A percentile compares a stretch with the other conserved stretches of the same genome.
These are phyloP conservation scores for Eustalomyia histrio DNA, from an alignment of 2,888 invertebrate genomes.

Conservation along the genomic window DNA sequence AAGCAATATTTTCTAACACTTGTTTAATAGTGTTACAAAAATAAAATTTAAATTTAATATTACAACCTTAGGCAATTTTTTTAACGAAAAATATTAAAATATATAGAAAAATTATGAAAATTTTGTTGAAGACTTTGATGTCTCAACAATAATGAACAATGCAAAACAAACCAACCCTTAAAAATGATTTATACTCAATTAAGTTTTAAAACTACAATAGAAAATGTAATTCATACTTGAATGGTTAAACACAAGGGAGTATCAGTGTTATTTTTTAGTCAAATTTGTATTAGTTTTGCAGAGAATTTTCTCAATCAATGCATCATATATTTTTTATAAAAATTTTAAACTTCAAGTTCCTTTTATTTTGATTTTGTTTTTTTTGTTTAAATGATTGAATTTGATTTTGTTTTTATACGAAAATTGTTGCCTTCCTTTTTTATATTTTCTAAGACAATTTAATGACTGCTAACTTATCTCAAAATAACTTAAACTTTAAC, in stretches of 20 bases:
- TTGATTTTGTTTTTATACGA: no score
- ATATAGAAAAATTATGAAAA: not conserved
- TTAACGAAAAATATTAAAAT: not conserved
- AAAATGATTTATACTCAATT: constrained; percentile 56
- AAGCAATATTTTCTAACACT: constrained; percentile 23
- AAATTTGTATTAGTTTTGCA: constrained; percentile 23
- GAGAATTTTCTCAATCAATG: constrained; percentile 1
- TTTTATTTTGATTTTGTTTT: not conserved
- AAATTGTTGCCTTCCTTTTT: no score
- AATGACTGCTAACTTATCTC: no score
- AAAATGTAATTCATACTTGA: constrained; percentile 40
- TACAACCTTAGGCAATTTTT: constrained; percentile 39
- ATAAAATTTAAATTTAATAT: constrained; percentile 1
- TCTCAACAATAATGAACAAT: constrained; percentile 3
- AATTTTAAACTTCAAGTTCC: not conserved
- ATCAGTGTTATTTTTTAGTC: constrained; percentile 3
- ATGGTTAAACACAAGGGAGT: constrained; percentile 33
- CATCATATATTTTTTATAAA: not conserved
- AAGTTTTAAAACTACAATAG: constrained; percentile 35
- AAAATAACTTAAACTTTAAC: no score
- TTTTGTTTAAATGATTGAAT: no score
- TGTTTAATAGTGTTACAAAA: not conserved
- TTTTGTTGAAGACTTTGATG: constrained; percentile 17
- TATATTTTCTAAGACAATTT: no score
- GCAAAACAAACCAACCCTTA: constrained; percentile 61